Percentiles rank a stretch among this genome's conserved stretches.
phyloP scores from a whole-genome alignment of 2,888 invertebrate species.

The Teleiodes luculella region DNA sequence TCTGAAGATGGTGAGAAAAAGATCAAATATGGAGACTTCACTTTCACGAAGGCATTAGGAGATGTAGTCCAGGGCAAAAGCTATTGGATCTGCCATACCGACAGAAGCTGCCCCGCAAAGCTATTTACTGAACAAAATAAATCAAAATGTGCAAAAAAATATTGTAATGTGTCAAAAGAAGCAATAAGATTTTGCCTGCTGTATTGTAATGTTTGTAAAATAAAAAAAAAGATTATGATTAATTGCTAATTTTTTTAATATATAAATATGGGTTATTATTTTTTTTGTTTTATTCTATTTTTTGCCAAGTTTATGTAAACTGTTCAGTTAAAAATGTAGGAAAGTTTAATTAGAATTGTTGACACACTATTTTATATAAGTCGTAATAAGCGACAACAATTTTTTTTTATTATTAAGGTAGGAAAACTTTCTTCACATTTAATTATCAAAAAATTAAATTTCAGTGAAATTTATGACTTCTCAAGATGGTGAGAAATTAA shows the following conservation, averaged over 20 bases:
- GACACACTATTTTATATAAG: too few relatives aligned
- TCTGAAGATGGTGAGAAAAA: slow-evolving; percentile 62
- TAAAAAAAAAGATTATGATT: background rate
- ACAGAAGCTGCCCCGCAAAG: slow-evolving; percentile 61
- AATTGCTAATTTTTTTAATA: too few relatives aligned
- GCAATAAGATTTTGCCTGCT: slow-evolving; percentile 56
- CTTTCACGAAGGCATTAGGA: slow-evolving; percentile 45
- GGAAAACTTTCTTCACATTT: too few relatives aligned
- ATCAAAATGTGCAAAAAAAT: slow-evolving; percentile 58
- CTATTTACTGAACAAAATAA: slow-evolving; percentile 55
- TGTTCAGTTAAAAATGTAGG: too few relatives aligned
- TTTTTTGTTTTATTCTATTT: too few relatives aligned
- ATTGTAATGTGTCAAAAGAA: slow-evolving; percentile 63
- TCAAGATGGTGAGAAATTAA: slow-evolving; percentile 57
- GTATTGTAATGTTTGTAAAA: slow-evolving; percentile 49
- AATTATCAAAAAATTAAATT: too few relatives aligned
- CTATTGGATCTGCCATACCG: slow-evolving; percentile 68
- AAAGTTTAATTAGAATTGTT: too few relatives aligned
- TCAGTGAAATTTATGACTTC: slow-evolving; percentile 69
- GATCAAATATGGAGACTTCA: slow-evolving; percentile 68
- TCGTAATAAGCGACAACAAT: too few relatives aligned
- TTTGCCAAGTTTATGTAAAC: too few relatives aligned
- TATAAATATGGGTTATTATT: too few relatives aligned
- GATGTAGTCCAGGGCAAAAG: slow-evolving; percentile 41
- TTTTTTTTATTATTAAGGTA: too few relatives aligned